A percentile compares a stretch with the other conserved stretches of the same genome.
phyloP scores from a whole-genome alignment of 2,113 vertebrate species.

The Martes martes region DNA sequence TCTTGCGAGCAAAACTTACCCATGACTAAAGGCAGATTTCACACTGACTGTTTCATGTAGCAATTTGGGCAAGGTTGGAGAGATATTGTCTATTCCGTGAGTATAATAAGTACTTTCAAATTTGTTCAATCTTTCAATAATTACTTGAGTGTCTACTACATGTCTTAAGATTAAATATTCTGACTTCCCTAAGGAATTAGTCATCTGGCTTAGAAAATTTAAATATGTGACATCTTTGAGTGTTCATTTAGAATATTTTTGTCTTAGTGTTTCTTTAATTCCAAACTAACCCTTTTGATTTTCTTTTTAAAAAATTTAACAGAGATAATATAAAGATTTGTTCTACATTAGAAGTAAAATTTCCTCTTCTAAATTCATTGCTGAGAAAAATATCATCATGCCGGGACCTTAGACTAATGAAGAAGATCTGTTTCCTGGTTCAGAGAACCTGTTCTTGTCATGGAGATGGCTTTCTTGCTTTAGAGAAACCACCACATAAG shows the following conservation, averaged over 20 bases:
- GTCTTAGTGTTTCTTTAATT: not conserved
- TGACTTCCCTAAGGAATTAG: not conserved
- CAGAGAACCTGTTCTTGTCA: not conserved
- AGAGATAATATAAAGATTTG: not conserved
- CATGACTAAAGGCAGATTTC: not conserved
- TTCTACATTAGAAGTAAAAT: constrained; percentile 16
- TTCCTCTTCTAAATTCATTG: not conserved
- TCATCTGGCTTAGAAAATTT: not conserved
- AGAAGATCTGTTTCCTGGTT: not conserved
- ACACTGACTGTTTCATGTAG: not conserved
- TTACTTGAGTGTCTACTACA: not conserved
- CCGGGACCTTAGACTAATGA: not conserved
- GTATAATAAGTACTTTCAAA: not conserved
- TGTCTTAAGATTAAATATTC: not conserved
- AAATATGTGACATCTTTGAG: not conserved
- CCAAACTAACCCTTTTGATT: not conserved
- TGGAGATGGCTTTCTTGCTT: not conserved
- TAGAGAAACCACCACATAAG: not conserved
- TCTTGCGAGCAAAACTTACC: not conserved
- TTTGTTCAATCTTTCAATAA: not conserved
- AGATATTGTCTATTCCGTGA: not conserved
- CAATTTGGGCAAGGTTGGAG: not conserved
- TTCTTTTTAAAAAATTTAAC: not conserved
- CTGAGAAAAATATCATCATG: constrained; percentile 27
- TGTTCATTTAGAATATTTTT: not conserved